These are phyloP conservation scores for Chymomyza costata DNA, from an alignment of 1,140 invertebrate genomes.

Conservation along the genomic window DNA sequence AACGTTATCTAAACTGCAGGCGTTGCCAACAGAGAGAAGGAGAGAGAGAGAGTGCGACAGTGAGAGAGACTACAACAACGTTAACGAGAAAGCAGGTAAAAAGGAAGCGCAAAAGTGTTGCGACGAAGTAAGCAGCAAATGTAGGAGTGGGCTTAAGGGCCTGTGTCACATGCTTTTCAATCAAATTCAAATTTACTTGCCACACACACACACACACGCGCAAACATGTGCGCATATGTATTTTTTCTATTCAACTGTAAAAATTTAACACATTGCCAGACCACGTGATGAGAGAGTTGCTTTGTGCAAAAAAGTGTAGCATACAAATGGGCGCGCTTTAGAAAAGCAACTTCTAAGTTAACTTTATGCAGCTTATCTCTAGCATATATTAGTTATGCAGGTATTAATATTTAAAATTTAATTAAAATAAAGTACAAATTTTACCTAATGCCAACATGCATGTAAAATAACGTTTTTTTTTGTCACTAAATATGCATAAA, in stretches of 20 bases:
- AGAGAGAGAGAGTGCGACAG: no score
- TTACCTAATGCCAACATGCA: no score
- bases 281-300: constrained; percentile 11
- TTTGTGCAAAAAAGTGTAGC: constrained; percentile 31
- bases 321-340: constrained; percentile 49
- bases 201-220: constrained; percentile 25
- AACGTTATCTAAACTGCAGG: constrained; percentile 67
- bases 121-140: constrained; percentile 10
- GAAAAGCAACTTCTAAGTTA: no score
- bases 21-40: background rate
- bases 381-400: no score
- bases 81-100: background rate
- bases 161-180: constrained; percentile 66
- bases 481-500: no score
- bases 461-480: no score
- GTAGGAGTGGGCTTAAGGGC: no score
- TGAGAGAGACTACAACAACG: constrained; percentile 15
- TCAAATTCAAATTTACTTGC: constrained; percentile 71
- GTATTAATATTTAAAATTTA: no score
- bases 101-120: constrained; percentile 14
- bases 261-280: constrained; percentile 62
- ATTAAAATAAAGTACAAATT: no score
- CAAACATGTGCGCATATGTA: constrained; percentile 13
- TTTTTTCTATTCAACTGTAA: constrained; percentile 71
- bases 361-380: no score